Evolutionary conservation across 2,113 vertebrate species (phyloP).

Genomic region (Felis chaus): DNA sequence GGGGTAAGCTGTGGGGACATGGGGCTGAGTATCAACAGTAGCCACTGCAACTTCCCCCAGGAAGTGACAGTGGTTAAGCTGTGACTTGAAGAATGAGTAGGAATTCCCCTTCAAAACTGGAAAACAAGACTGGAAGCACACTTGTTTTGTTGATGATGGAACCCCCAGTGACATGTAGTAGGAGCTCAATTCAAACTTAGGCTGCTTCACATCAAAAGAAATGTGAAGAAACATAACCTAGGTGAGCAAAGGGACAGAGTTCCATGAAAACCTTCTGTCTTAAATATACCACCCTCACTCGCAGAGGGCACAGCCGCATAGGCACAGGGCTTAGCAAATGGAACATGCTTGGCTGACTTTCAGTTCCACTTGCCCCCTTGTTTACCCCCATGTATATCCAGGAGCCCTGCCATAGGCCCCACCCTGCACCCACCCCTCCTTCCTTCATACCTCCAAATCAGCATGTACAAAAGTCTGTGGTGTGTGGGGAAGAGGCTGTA

Average conservation of each 20-base stretch:
- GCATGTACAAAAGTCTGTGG: not conserved
- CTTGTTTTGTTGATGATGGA: not conserved
- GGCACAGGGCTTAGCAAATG: not conserved
- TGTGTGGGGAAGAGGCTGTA: not conserved
- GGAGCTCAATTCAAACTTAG: not conserved
- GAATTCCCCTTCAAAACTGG: not conserved
- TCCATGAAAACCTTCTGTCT: not conserved
- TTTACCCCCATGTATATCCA: not conserved
- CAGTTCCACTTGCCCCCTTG: not conserved
- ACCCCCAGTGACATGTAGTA: not conserved
- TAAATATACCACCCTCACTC: not conserved
- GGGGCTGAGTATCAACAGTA: not conserved
- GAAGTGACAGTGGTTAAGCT: not conserved
- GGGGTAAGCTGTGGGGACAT: not conserved
- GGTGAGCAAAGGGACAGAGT: not conserved
- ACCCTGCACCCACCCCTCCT: not conserved
- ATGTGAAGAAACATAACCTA: not conserved
- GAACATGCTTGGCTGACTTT: not conserved
- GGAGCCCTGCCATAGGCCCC: not conserved
- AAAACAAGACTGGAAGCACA: not conserved
- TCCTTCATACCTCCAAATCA: not conserved
- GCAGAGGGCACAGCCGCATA: no score
- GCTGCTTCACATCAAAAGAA: not conserved
- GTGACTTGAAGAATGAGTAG: not conserved
- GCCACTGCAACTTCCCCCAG: not conserved